Conservation (phyloP, 2,888 invertebrate genomes). For the Neoitamus cyanurus region DNA sequence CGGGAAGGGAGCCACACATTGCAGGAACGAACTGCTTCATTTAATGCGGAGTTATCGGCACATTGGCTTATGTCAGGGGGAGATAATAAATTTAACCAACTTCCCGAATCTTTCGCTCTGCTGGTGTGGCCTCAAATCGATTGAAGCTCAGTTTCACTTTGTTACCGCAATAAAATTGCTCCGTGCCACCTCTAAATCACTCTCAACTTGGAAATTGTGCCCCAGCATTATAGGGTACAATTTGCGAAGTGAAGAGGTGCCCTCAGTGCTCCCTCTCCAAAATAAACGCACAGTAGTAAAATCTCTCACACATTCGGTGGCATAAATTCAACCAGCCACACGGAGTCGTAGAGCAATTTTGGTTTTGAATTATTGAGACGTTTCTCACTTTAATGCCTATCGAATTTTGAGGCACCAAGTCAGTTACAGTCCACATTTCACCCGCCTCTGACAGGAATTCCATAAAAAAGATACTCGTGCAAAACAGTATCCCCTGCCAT, state of each 20-base stretch:
- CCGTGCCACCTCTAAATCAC: not conserved
- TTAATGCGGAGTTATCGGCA: not conserved
- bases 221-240: not conserved
- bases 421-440: not conserved
- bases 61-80: not conserved
- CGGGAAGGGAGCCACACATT: not conserved
- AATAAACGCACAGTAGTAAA: not conserved
- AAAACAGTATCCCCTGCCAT: not conserved
- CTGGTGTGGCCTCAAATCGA: not conserved
- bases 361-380: conserved; percentile 1
- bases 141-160: not conserved
- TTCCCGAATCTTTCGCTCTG: not conserved
- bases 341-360: not conserved
- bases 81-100: not conserved
- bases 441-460: not conserved
- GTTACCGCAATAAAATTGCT: conserved; percentile 1
- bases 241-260: not conserved
- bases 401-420: not conserved
- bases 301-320: not conserved
- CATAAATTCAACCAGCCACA: not conserved
- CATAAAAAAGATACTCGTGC: not conserved
- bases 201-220: not conserved
- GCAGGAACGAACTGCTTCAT: not conserved
- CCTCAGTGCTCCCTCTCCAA: not conserved
- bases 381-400: not conserved